These are phyloP conservation scores for Stenchaetothrips biformis DNA, from an alignment of 2,888 invertebrate genomes.

Conservation along the genomic window DNA sequence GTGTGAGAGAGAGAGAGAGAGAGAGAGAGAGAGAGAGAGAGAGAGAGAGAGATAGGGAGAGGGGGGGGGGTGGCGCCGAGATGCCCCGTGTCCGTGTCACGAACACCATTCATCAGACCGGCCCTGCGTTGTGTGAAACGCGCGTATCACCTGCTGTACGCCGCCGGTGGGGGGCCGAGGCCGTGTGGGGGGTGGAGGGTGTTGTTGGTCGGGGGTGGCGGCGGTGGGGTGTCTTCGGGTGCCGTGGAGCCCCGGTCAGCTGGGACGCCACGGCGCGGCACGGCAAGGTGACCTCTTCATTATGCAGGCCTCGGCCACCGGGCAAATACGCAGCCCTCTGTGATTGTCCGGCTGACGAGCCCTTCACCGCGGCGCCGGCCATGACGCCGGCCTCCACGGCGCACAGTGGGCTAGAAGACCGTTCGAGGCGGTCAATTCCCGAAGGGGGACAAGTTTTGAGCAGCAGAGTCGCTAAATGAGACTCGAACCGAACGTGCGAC, in stretches of 20 bases:
- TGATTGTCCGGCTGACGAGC: neutral
- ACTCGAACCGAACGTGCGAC: too few species aligned
- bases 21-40: too few species aligned
- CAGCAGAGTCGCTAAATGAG: too few species aligned
- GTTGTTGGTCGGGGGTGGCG: neutral
- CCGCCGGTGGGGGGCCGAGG: neutral
- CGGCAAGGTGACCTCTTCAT: neutral
- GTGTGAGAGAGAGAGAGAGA: too few species aligned
- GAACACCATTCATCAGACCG: neutral
- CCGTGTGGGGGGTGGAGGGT: neutral
- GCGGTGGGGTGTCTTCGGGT: too few species aligned
- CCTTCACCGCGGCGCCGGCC: neutral
- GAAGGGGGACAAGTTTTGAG: too few species aligned
- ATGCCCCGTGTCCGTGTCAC: conserved; percentile 13
- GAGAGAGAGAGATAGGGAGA: too few species aligned
- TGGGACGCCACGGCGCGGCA: neutral
- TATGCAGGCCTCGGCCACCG: neutral
- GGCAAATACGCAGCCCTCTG: neutral
- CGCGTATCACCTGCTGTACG: conserved; percentile 2
- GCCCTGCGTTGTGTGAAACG: neutral
- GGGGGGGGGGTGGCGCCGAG: neutral
- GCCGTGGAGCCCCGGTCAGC: neutral
- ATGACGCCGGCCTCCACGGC: neutral
- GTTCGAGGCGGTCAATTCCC: too few species aligned
- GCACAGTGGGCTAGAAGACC: too few species aligned